Percentiles rank a stretch among this genome's conserved stretches.
These are phyloP conservation scores for Drosophila buzzatii DNA, from an alignment of 2,888 invertebrate species.

Conservation along the genomic window DNA sequence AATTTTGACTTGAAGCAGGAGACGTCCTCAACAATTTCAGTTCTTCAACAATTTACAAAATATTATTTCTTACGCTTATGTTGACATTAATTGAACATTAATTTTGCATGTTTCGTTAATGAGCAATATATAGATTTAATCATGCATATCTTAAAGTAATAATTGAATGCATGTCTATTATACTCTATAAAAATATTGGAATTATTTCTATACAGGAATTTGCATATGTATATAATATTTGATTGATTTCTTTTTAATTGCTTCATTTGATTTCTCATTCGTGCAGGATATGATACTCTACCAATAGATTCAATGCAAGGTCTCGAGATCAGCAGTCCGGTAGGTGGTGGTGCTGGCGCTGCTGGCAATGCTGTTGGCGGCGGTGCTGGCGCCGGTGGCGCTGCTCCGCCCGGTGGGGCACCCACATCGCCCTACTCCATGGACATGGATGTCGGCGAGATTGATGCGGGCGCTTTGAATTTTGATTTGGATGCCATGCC, in stretches of 20 bases:
- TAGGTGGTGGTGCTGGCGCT: constrained; percentile 75
- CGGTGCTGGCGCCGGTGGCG: constrained; percentile 60
- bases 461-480: constrained; percentile 90
- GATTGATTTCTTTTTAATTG: background rate
- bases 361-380: constrained; percentile 74
- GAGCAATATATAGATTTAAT: background rate
- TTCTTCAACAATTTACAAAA: constrained; percentile 8
- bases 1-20: constrained; percentile 18
- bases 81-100: background rate
- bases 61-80: background rate
- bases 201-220: background rate
- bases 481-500: constrained; percentile 92
- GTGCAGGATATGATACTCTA: constrained; percentile 97
- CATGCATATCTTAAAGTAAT: background rate
- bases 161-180: background rate
- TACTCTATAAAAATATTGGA: background rate
- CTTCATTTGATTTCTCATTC: constrained; percentile 46
- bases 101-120: constrained; percentile 17
- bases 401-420: constrained; percentile 83
- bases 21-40: constrained; percentile 15
- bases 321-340: constrained; percentile 91
- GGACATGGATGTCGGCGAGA: constrained; percentile 95
- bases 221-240: background rate
- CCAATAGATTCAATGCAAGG: constrained; percentile 99
- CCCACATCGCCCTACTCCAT: constrained; percentile 89